phyloP scores from a whole-genome alignment of 2,888 invertebrate species.

The Sycophila texana region DNA sequence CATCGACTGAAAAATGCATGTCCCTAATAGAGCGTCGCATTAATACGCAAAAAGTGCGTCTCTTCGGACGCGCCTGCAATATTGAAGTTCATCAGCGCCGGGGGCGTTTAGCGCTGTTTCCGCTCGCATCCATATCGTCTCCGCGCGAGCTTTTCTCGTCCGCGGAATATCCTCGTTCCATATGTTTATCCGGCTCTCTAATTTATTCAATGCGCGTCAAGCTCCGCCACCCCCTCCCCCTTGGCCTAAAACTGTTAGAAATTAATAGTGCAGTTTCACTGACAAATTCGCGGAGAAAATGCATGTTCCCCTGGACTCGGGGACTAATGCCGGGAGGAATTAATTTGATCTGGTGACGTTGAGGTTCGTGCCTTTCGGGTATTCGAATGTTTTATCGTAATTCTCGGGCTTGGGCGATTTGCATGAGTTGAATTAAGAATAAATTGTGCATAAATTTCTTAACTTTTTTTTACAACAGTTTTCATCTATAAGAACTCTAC shows the following conservation, averaged over 20 bases:
- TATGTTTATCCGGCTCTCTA: not conserved
- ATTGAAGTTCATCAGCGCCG: not conserved
- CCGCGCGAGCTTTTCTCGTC: not conserved
- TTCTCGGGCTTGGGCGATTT: no score
- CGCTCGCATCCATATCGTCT: not conserved
- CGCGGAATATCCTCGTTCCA: not conserved
- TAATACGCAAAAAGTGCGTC: not conserved
- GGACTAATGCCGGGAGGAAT: no score
- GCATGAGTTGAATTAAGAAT: no score
- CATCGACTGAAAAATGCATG: not conserved
- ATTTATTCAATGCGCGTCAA: slow-evolving; percentile 1
- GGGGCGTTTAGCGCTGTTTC: no score
- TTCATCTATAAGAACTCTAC: no score
- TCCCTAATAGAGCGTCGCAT: not conserved
- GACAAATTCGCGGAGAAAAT: not conserved
- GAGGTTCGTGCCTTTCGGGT: not conserved
- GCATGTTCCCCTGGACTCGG: not conserved
- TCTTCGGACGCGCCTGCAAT: not conserved
- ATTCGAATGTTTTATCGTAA: not conserved
- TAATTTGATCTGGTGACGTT: no score
- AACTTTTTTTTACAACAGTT: no score
- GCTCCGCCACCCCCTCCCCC: not conserved
- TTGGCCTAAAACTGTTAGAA: not conserved
- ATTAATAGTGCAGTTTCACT: no score
- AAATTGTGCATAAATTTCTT: no score